phyloP scores from a whole-genome alignment of 2,113 vertebrate species.

The Mirounga angustirostris region DNA sequence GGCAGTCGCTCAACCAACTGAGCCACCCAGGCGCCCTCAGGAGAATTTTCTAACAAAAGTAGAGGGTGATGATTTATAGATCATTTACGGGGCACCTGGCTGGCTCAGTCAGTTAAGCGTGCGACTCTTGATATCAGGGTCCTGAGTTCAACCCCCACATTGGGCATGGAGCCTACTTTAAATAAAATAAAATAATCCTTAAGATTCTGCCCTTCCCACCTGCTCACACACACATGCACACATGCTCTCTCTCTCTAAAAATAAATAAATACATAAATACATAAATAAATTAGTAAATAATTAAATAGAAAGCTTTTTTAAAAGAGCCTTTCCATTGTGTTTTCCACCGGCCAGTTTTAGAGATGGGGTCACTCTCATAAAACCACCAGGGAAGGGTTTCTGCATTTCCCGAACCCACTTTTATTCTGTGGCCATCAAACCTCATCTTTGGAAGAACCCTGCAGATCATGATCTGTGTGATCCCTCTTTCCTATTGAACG shows the following conservation, averaged over 20 bases:
- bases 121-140: background rate
- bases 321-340: background rate
- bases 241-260: background rate
- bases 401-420: background rate
- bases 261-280: too few species aligned
- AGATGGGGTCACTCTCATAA: accelerated
- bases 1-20: too few species aligned
- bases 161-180: background rate
- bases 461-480: too few species aligned
- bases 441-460: background rate
- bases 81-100: background rate
- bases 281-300: too few species aligned
- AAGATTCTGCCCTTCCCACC: background rate
- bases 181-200: background rate
- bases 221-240: background rate
- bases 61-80: background rate
- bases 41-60: background rate
- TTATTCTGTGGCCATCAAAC: background rate
- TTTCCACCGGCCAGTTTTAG: background rate
- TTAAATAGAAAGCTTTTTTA: background rate
- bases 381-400: background rate
- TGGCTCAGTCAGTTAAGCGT: background rate
- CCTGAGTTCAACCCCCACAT: background rate
- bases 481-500: background rate
- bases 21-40: too few species aligned